Conservation (phyloP, 2,888 invertebrate species). For the Sesia bembeciformis region DNA sequence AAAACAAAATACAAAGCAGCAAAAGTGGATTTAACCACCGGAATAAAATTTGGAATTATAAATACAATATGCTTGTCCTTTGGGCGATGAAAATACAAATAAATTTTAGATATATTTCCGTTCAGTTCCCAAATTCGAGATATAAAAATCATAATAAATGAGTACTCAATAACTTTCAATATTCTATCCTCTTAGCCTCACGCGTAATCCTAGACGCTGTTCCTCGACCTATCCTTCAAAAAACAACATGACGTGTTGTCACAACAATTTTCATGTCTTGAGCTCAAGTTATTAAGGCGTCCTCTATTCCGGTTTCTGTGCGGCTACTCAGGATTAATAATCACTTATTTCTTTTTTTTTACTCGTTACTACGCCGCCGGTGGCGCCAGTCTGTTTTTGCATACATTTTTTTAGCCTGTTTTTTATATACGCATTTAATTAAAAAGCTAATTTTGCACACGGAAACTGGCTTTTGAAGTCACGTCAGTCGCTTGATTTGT, state of each 20-base stretch:
- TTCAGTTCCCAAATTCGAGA: too few relatives aligned
- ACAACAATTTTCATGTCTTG: slow-evolving; percentile 25
- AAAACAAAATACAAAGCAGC: too few relatives aligned
- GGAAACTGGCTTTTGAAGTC: slow-evolving; percentile 8
- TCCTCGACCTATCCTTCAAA: too few relatives aligned
- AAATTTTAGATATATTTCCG: too few relatives aligned
- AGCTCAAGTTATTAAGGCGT: slow-evolving; percentile 31
- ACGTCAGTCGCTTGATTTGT: background rate
- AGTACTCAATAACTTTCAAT: too few relatives aligned
- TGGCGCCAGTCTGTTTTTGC: slow-evolving; percentile 45
- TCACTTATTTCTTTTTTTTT: slow-evolving; percentile 41
- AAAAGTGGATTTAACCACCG: too few relatives aligned
- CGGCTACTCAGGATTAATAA: slow-evolving; percentile 44
- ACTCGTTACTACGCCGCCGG: slow-evolving; percentile 29
- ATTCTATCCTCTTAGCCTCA: too few relatives aligned
- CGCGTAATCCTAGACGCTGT: too few relatives aligned
- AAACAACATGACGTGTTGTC: slow-evolving; percentile 30
- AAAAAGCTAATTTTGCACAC: slow-evolving; percentile 16
- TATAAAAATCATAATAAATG: too few relatives aligned
- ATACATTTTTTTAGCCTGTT: slow-evolving; percentile 15
- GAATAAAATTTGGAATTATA: too few relatives aligned
- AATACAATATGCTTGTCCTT: too few relatives aligned
- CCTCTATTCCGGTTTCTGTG: slow-evolving; percentile 38
- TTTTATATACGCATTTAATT: slow-evolving; percentile 26
- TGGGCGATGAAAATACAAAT: too few relatives aligned